Base-by-base conservation (phyloP, 2,113 vertebrate species). In the Sisor rabdophorus region DNA sequence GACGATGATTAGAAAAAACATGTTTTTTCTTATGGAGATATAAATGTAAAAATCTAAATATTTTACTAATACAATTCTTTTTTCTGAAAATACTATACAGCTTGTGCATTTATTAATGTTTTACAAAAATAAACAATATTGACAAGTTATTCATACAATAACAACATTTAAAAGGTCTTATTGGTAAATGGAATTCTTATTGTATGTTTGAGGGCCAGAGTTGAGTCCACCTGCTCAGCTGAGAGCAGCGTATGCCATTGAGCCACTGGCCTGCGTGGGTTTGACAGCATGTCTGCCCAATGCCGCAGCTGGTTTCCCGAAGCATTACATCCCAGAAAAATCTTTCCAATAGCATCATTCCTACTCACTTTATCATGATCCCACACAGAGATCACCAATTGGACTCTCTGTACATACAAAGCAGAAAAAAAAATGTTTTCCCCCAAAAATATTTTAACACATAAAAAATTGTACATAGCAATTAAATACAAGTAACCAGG, bases 201-300 rank as follows among this genome's bases (percentile, higher is more conserved):
- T 48, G 79, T 83, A 64, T 90, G 87, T 50, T 93, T 94, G 16
- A 92, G 84, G 6, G 56, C 84, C 80, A 96, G 87, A 15, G 88
- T 88, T 54, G 84, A 60, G 53, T 98, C 93, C 13, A 94, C 93
- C 75, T 94, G 89, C 3, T 96, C 89, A 0, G 92, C 88, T 0
- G 92, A 87, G 71, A 95, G 91, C 82, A 99, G 90, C 0, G 73
- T 90, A 90, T 99, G 97, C 97, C 97, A 98, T 90, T 97, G 96
- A 5, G 95, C 91, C 0, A 98, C 86, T 11, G 96, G 96, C 60
- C 94, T 86, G 55, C 95, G 92, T 0, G 97, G 95, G 81, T 93
- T 96, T 81, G 94, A 93, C 85, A 98, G 86, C 97, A 98, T 98
- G 88, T 99, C 97, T 0, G 95, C 95, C 97, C 97, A 98, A 85